Evolutionary conservation across 1,140 invertebrate species (phyloP).

Genomic region (Drosophila ananassae): DNA sequence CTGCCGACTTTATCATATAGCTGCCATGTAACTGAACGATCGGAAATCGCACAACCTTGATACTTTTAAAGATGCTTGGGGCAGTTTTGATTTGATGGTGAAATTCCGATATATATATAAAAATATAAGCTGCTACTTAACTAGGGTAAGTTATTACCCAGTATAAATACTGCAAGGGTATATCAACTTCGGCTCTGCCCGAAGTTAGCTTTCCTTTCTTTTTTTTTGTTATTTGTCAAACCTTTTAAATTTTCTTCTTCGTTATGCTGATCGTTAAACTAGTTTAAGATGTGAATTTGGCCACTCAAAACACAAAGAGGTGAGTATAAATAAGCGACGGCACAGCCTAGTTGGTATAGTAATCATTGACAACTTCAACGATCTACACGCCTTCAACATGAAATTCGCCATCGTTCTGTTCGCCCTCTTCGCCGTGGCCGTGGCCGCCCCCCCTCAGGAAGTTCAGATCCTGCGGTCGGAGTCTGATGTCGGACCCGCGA

Average conservation of each 20-base stretch:
- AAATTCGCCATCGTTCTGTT: conserved; percentile 57
- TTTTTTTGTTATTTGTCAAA: background rate
- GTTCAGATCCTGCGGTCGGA: background rate
- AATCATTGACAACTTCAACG: conserved; percentile 8
- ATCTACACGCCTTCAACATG: conserved; percentile 42
- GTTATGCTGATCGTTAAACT: background rate
- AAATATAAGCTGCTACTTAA: no score
- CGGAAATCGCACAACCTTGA: no score
- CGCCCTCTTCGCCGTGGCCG: conserved; percentile 42
- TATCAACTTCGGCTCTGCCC: no score
- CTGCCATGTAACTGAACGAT: no score
- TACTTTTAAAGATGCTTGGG: no score
- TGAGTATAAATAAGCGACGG: conserved; percentile 1
- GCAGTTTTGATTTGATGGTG: no score
- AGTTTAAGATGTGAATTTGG: background rate
- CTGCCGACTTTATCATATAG: no score
- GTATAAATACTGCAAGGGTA: no score
- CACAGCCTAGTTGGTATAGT: background rate
- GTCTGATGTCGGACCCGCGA: conserved; percentile 75
- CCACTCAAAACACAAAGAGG: background rate
- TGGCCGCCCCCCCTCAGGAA: background rate
- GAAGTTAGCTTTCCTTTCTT: no score
- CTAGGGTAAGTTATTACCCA: no score
- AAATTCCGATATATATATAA: no score
- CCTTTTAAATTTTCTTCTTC: conserved; percentile 1